Conservation (phyloP, 1,140 invertebrate genomes). For the Drosophila dunni region DNA sequence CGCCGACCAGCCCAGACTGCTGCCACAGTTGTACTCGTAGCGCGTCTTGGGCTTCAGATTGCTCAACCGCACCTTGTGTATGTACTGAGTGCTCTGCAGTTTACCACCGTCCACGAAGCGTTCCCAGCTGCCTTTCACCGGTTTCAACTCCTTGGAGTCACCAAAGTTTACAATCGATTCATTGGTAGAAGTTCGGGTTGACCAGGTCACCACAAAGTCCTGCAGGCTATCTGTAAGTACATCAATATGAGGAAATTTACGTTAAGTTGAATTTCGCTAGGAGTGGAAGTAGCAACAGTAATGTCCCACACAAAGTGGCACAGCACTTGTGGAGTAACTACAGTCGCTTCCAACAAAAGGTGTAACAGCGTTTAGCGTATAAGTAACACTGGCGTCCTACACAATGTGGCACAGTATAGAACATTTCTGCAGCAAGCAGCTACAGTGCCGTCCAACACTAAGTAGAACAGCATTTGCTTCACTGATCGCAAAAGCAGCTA, state of each 20-base stretch:
- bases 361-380: too few species aligned
- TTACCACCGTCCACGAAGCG: slow-evolving; percentile 92
- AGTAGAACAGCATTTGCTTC: too few species aligned
- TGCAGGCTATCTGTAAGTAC: slow-evolving; percentile 86
- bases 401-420: too few species aligned
- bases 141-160: slow-evolving; percentile 86
- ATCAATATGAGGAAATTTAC: not conserved
- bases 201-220: slow-evolving; percentile 95
- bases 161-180: slow-evolving; percentile 93
- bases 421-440: too few species aligned
- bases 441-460: too few species aligned
- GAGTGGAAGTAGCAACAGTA: not conserved
- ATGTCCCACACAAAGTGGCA: too few species aligned
- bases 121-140: slow-evolving; percentile 85
- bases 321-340: too few species aligned
- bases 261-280: not conserved
- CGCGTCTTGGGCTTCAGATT: slow-evolving; percentile 86
- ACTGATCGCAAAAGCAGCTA: too few species aligned
- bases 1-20: slow-evolving; percentile 91
- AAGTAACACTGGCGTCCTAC: too few species aligned
- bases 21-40: slow-evolving; percentile 94
- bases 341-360: too few species aligned
- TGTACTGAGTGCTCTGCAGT: slow-evolving; percentile 89
- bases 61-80: slow-evolving; percentile 89
- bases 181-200: slow-evolving; percentile 90